phyloP scores from a whole-genome alignment of 2,113 vertebrate species.

The Phyllostomus discolor region DNA sequence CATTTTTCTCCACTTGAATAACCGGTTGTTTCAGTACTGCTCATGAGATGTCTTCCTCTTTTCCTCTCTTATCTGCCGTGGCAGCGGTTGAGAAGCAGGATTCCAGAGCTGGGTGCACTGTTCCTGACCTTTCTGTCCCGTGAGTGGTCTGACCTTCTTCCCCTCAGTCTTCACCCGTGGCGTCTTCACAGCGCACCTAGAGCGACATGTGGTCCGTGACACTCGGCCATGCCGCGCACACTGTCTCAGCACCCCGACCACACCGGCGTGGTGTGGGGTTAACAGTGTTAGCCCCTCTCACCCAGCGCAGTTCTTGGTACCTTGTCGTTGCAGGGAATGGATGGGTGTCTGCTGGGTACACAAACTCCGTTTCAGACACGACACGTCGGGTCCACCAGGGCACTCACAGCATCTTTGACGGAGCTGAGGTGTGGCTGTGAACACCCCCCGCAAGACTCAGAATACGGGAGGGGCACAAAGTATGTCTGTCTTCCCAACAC shows the following conservation, averaged over 20 bases:
- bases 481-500: not conserved
- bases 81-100: not conserved
- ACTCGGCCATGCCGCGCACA: too few species aligned
- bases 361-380: not conserved
- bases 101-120: not conserved
- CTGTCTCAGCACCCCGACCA: not conserved
- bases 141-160: too few species aligned
- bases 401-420: not conserved
- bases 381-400: not conserved
- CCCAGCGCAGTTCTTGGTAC: too few species aligned
- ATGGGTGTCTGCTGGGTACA: not conserved
- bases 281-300: too few species aligned
- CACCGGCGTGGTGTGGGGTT: fast-evolving
- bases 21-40: not conserved
- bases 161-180: fast-evolving
- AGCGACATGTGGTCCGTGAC: too few species aligned
- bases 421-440: not conserved
- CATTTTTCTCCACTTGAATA: not conserved
- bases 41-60: not conserved
- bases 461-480: too few species aligned
- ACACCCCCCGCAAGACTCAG: not conserved
- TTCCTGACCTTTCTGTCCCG: not conserved
- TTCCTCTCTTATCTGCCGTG: not conserved
- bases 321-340: not conserved
- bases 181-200: not conserved